phyloP scores from a whole-genome alignment of 2,797 vertebrate species.

The Thunnus albacares region DNA sequence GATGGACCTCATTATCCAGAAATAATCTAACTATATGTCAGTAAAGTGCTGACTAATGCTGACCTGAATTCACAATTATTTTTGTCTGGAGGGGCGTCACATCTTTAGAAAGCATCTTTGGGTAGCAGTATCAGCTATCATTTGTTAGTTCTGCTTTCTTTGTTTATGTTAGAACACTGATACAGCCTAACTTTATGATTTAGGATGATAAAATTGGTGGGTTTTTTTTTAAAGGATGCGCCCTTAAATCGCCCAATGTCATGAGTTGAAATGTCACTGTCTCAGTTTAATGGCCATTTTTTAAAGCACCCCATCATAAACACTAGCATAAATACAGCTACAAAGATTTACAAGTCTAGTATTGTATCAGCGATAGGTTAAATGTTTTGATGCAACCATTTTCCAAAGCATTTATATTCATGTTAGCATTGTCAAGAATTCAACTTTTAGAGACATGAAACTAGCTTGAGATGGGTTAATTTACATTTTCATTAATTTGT shows the following conservation, averaged over 20 bases:
- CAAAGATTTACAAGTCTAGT: constrained; percentile 7
- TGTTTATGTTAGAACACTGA: constrained; percentile 18
- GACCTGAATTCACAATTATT: constrained; percentile 28
- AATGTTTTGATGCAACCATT: neutral
- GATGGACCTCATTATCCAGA: constrained; percentile 58
- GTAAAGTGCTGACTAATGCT: constrained; percentile 42
- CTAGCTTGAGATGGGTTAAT: neutral
- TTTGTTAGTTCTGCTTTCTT: constrained; percentile 11
- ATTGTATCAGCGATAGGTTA: neutral
- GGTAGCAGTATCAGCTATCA: constrained; percentile 18
- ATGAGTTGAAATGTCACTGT: constrained; percentile 41
- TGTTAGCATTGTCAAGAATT: neutral
- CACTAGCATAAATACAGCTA: constrained; percentile 10
- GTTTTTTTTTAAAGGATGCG: constrained; percentile 7
- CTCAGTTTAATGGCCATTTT: constrained; percentile 36
- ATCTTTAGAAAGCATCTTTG: constrained; percentile 18
- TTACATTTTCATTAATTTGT: neutral
- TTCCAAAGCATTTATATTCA: neutral
- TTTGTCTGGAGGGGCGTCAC: neutral
- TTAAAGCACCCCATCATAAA: constrained; percentile 25
- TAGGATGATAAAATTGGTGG: constrained; percentile 17
- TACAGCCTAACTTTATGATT: constrained; percentile 27
- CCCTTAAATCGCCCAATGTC: constrained; percentile 26
- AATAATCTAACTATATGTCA: constrained; percentile 28
- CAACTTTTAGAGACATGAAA: neutral